phyloP scores from a whole-genome alignment of 92 coral and sea anemone species.

The Phenganax subtilis region DNA sequence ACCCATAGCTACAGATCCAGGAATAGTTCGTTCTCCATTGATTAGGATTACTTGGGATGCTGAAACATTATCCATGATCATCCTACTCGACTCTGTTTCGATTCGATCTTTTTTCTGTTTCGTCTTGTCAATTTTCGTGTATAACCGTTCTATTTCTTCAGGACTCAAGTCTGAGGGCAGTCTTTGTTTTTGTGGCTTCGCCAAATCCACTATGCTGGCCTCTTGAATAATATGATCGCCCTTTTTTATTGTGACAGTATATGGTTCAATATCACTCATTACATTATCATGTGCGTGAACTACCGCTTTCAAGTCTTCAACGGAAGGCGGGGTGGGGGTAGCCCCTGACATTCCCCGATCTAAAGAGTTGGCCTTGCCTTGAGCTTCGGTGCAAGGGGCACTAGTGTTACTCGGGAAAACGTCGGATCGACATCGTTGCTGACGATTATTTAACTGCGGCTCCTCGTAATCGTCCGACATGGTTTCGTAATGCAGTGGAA shows the following conservation, averaged over 20 bases:
- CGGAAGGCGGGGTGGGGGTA: constrained; percentile 1
- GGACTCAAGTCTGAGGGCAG: background rate
- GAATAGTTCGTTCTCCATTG: background rate
- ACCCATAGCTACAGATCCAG: background rate
- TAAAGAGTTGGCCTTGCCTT: background rate
- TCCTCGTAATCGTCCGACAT: background rate
- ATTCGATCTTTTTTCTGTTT: constrained; percentile 31
- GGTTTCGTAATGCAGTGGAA: background rate
- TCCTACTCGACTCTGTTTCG: background rate
- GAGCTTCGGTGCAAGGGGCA: background rate
- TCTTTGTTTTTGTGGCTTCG: background rate
- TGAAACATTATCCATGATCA: background rate
- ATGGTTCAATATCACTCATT: constrained; percentile 22
- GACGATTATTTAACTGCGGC: background rate
- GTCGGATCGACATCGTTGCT: constrained; percentile 24
- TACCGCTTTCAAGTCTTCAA: background rate
- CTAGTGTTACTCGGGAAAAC: background rate
- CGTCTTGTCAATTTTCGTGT: constrained; percentile 29
- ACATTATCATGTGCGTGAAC: background rate
- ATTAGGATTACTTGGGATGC: too few species aligned
- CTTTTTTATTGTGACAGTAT: constrained; percentile 14
- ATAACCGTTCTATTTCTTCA: constrained; percentile 16
- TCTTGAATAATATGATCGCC: constrained; percentile 35
- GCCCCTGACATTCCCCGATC: background rate
- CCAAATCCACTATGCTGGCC: background rate